A percentile compares a stretch with the other conserved stretches of the same genome.
Conservation (phyloP, 1,140 invertebrate species). For the Diachasmimorpha longicaudata region DNA sequence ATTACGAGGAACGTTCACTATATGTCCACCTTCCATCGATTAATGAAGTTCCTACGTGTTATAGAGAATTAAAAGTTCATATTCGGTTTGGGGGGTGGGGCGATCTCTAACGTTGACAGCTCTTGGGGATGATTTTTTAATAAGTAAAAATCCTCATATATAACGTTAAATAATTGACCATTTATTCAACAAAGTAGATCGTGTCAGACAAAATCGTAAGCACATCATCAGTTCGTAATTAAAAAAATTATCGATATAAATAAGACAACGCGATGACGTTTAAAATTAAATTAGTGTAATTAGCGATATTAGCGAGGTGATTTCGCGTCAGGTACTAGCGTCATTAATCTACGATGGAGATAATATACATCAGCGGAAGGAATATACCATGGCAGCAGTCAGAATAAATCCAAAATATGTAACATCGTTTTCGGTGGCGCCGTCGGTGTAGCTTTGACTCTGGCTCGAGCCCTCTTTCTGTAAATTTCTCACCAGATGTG, state of each 20-base stretch:
- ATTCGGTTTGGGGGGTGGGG: no score
- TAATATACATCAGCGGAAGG: not conserved
- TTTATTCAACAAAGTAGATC: not conserved
- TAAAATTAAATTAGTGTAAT: not conserved
- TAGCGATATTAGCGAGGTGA: not conserved
- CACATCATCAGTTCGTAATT: not conserved
- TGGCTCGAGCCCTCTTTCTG: constrained; percentile 34
- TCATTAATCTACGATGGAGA: not conserved
- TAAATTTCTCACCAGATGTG: constrained; percentile 36
- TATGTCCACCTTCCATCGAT: no score
- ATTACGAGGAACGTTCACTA: no score
- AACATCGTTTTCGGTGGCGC: not conserved
- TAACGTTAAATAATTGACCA: not conserved
- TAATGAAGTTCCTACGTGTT: no score
- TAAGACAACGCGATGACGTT: not conserved
- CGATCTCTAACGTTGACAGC: no score
- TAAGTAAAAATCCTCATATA: not conserved
- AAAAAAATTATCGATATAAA: not conserved
- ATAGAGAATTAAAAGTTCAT: no score
- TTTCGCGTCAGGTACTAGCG: constrained; percentile 15
- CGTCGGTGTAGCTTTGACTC: not conserved
- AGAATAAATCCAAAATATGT: constrained; percentile 1
- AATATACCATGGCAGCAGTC: not conserved
- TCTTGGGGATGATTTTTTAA: no score
- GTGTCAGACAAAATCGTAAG: not conserved